Evolutionary conservation across 2,113 vertebrate genomes (phyloP).

Genomic region (Phylloscopus trochiloides): DNA sequence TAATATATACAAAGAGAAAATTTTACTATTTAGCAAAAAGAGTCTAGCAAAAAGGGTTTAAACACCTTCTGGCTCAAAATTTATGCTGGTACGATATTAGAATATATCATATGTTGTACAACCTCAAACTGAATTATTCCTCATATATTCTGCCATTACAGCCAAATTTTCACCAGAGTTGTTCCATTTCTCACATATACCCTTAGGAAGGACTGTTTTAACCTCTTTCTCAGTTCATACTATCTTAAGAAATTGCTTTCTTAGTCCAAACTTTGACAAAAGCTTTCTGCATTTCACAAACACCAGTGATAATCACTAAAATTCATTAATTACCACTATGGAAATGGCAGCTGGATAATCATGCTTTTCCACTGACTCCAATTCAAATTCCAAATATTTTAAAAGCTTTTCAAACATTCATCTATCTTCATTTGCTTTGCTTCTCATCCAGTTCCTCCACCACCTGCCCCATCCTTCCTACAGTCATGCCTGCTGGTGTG

Average conservation of each 20-base stretch:
- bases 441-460: conserved; percentile 19
- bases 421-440: conserved; percentile 35
- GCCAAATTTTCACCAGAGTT: not conserved
- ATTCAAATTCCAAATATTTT: conserved; percentile 32
- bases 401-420: conserved; percentile 37
- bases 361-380: not conserved
- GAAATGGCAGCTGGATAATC: not conserved
- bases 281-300: not conserved
- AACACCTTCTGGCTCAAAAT: not conserved
- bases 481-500: conserved; percentile 19
- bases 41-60: not conserved
- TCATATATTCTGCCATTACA: not conserved
- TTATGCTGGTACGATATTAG: not conserved
- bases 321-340: not conserved
- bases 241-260: not conserved
- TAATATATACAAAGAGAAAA: not conserved
- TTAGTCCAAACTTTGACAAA: not conserved
- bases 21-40: not conserved
- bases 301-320: not conserved
- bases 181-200: not conserved
- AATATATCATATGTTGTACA: not conserved
- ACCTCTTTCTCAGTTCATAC: not conserved
- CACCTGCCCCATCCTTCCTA: conserved; percentile 36
- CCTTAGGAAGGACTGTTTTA: not conserved
- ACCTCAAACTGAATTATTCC: not conserved